Percentiles rank a stretch among this genome's conserved stretches.
These are phyloP conservation scores for Tachina lurida DNA, from an alignment of 2,888 invertebrate species.

Conservation along the genomic window DNA sequence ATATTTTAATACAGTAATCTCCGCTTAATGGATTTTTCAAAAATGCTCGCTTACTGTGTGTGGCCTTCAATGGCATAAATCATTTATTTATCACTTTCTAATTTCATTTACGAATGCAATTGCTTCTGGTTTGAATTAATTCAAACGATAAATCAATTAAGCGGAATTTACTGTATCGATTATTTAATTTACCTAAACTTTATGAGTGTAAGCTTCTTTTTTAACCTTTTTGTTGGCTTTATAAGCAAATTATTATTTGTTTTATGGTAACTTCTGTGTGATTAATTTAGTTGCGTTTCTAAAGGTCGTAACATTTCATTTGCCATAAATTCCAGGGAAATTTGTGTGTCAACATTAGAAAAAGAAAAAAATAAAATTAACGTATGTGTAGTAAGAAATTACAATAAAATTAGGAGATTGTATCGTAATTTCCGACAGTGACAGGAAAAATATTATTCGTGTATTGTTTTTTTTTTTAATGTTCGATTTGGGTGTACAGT, in stretches of 20 bases:
- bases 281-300: conserved; percentile 6
- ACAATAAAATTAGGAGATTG: not conserved
- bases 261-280: not conserved
- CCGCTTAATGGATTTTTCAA: too few species aligned
- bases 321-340: conserved; percentile 1
- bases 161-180: not conserved
- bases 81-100: too few species aligned
- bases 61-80: too few species aligned
- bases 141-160: too few species aligned
- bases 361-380: not conserved
- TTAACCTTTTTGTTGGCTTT: not conserved
- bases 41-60: too few species aligned
- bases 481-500: too few species aligned
- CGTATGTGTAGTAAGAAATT: not conserved
- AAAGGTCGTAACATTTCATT: conserved; percentile 68
- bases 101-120: too few species aligned
- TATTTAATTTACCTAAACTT: conserved; percentile 45
- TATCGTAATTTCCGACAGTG: too few species aligned
- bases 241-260: not conserved
- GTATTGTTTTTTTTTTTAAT: too few species aligned
- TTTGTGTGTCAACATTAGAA: not conserved
- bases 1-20: too few species aligned
- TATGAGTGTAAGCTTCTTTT: conserved; percentile 22
- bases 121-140: too few species aligned
- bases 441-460: too few species aligned